Evolutionary conservation across 1,140 invertebrate genomes (phyloP).

Genomic region (Pogonomyrmex barbatus): DNA sequence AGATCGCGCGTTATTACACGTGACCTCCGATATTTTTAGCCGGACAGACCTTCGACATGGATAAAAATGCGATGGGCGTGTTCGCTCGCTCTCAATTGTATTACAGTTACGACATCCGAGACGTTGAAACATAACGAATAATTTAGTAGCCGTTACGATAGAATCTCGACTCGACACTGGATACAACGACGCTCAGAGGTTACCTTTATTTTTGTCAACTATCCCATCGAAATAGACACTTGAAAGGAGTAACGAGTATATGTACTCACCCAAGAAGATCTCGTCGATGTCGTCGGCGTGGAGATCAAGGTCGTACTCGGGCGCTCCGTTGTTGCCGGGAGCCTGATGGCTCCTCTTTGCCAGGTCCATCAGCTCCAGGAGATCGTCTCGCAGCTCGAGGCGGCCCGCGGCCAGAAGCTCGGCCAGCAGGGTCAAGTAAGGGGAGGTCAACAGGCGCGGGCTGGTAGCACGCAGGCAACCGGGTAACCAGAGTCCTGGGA

Average conservation of each 20-base stretch:
- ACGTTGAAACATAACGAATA: slow-evolving; percentile 9
- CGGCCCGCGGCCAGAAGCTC: slow-evolving; percentile 83
- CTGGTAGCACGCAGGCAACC: slow-evolving; percentile 83
- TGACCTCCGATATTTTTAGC: slow-evolving; percentile 9
- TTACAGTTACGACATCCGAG: slow-evolving; percentile 41
- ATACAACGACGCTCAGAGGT: neutral
- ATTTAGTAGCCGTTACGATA: slow-evolving; percentile 1
- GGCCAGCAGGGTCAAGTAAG: slow-evolving; percentile 83
- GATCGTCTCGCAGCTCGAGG: slow-evolving; percentile 72
- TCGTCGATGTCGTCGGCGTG: slow-evolving; percentile 80
- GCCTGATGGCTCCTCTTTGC: slow-evolving; percentile 75
- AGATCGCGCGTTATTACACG: slow-evolving; percentile 22
- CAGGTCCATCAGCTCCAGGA: slow-evolving; percentile 77
- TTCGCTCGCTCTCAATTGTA: slow-evolving; percentile 32
- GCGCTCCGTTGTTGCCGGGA: slow-evolving; percentile 65
- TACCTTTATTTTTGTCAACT: neutral
- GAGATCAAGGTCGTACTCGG: slow-evolving; percentile 77
- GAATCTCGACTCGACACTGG: neutral
- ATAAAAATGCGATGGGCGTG: slow-evolving; percentile 39
- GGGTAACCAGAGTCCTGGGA: slow-evolving; percentile 84
- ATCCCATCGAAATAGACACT: neutral
- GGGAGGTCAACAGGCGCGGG: slow-evolving; percentile 81
- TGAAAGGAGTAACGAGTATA: neutral
- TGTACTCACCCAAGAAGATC: slow-evolving; percentile 83
- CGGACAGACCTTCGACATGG: slow-evolving; percentile 1